Percentiles rank a stretch among this genome's conserved stretches.
These are phyloP conservation scores for Oncorhynchus kisutch DNA, from an alignment of 2,113 vertebrate genomes.

Conservation along the genomic window DNA sequence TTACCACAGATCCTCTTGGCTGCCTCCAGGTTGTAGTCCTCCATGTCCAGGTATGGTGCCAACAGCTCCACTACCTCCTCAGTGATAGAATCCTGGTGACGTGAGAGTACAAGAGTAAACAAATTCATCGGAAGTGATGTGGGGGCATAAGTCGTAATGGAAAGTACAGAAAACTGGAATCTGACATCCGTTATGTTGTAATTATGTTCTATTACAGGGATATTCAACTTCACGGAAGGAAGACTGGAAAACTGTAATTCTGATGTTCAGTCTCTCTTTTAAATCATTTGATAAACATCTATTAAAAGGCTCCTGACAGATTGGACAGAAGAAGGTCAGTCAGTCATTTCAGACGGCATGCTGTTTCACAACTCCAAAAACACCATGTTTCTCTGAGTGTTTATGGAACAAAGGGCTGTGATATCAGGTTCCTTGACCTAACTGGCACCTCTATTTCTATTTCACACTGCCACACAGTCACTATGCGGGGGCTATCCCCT, in stretches of 20 bases:
- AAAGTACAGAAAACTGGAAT: neutral
- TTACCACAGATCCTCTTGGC: constrained; percentile 85
- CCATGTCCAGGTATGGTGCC: constrained; percentile 79
- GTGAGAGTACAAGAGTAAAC: neutral
- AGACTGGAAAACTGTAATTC: no score
- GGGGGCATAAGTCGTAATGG: neutral
- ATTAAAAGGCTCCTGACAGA: neutral
- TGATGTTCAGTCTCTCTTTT: no score
- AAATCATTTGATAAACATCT: neutral
- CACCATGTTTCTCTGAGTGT: neutral
- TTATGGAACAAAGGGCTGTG: neutral
- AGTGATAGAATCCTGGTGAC: constrained; percentile 78
- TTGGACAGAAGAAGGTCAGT: neutral
- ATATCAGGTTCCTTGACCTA: neutral
- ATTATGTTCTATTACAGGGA: no score
- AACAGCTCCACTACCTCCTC: constrained; percentile 83
- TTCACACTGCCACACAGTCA: neutral
- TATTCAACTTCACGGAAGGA: no score
- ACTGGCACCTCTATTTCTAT: constrained; percentile 1
- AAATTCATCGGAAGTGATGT: neutral
- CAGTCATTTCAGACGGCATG: neutral
- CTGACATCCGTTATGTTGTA: no score
- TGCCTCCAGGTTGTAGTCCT: constrained; percentile 83
- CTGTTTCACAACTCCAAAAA: neutral
- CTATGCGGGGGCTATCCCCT: constrained; percentile 37